These are phyloP conservation scores for Pseudochaenichthys georgianus DNA, from an alignment of 2,797 vertebrate genomes.

Conservation along the genomic window DNA sequence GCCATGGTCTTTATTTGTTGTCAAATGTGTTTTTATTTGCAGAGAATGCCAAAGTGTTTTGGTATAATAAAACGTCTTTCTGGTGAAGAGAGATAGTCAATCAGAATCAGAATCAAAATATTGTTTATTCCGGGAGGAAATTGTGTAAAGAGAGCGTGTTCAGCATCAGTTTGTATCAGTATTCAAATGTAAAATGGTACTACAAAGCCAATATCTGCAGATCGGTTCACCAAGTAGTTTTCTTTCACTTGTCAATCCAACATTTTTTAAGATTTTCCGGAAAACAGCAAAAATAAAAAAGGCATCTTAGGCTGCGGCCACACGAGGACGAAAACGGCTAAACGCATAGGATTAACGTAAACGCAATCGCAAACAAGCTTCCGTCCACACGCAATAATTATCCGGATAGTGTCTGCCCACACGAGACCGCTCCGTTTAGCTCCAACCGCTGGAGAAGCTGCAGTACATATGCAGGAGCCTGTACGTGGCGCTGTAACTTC, in stretches of 20 bases:
- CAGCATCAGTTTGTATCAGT: conserved; percentile 12
- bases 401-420: too few relatives aligned
- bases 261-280: not conserved
- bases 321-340: too few relatives aligned
- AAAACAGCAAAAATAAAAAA: not conserved
- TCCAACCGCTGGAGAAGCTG: too few relatives aligned
- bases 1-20: conserved; percentile 15
- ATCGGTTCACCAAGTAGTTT: conserved; percentile 35
- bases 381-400: too few relatives aligned
- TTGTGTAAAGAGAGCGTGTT: conserved; percentile 26
- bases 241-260: conserved; percentile 3
- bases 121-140: not conserved
- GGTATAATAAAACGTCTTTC: conserved; percentile 18
- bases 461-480: too few relatives aligned
- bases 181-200: conserved; percentile 27
- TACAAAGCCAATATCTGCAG: conserved; percentile 28
- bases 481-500: too few relatives aligned
- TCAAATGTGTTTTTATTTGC: conserved; percentile 12
- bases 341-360: too few relatives aligned
- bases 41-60: conserved; percentile 5
- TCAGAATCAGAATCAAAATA: too few relatives aligned
- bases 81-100: conserved; percentile 8
- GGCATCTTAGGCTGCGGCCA: too few relatives aligned
- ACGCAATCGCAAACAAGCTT: too few relatives aligned
- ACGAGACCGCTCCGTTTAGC: too few relatives aligned